Conservation (phyloP, 2,797 vertebrate species). For the Lacerta viridis region DNA sequence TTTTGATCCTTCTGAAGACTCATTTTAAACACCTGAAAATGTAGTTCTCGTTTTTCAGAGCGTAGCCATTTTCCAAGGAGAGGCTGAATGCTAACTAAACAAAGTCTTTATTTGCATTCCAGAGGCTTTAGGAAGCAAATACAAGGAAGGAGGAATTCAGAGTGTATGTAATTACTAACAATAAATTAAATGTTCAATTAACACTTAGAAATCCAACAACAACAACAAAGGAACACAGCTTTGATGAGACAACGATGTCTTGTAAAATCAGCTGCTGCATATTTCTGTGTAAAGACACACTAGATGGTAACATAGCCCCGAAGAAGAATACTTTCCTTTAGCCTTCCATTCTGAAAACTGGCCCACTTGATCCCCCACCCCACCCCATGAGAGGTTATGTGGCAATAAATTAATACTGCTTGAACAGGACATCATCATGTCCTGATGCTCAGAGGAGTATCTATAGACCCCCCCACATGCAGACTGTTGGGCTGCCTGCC, state of each 20-base stretch:
- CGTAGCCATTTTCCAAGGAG: constrained; percentile 25
- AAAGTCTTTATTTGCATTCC: constrained; percentile 51
- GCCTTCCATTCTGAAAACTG: not conserved
- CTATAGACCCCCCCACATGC: too few relatives aligned
- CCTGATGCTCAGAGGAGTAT: too few relatives aligned
- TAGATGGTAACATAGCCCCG: not conserved
- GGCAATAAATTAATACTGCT: not conserved
- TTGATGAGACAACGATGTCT: constrained; percentile 10
- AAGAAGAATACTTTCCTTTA: not conserved
- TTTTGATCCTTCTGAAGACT: not conserved
- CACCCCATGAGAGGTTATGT: not conserved
- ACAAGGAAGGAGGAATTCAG: constrained; percentile 48
- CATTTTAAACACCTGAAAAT: not conserved
- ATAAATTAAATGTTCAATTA: constrained; percentile 54
- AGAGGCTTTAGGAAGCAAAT: constrained; percentile 47
- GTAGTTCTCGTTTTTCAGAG: not conserved
- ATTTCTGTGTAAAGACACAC: not conserved
- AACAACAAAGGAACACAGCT: constrained; percentile 14
- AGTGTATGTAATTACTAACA: constrained; percentile 53
- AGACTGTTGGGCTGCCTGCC: too few relatives aligned
- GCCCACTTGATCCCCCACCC: not conserved
- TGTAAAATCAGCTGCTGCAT: not conserved
- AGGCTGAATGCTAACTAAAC: constrained; percentile 62
- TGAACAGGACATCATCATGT: not conserved
- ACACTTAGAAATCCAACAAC: constrained; percentile 35